Evolutionary conservation across 1,140 invertebrate species (phyloP).

Genomic region (Camponotus pennsylvanicus): DNA sequence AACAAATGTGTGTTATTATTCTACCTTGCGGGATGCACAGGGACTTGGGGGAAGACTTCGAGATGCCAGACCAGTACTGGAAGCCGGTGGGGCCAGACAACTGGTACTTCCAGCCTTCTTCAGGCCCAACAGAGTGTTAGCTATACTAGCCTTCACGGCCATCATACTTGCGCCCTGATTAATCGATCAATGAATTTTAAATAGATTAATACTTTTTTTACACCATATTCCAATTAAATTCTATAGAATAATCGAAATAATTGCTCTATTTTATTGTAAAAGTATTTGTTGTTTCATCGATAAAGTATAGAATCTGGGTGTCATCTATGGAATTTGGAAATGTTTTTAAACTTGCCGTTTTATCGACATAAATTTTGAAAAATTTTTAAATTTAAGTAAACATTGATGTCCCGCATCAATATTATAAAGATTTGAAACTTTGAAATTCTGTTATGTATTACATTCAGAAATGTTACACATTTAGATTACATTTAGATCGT

Average conservation of each 20-base stretch:
- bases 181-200: slow-evolving; percentile 80
- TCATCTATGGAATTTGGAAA: neutral
- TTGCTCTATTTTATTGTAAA: neutral
- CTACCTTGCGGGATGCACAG: slow-evolving; percentile 89
- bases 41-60: slow-evolving; percentile 93
- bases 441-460: neutral
- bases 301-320: slow-evolving; percentile 21
- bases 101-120: slow-evolving; percentile 89
- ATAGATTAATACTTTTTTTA: slow-evolving; percentile 71
- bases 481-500: neutral
- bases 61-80: slow-evolving; percentile 86
- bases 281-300: slow-evolving; percentile 6
- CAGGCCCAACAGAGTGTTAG: slow-evolving; percentile 86
- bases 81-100: slow-evolving; percentile 87
- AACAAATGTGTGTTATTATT: slow-evolving; percentile 74
- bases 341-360: neutral
- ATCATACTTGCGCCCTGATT: slow-evolving; percentile 85
- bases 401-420: neutral
- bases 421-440: slow-evolving; percentile 3
- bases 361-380: neutral
- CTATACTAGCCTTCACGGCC: slow-evolving; percentile 86
- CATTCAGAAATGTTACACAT: neutral
- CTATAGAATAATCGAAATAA: slow-evolving; percentile 40
- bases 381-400: neutral
- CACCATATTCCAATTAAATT: slow-evolving; percentile 19